Base-by-base conservation (phyloP, 2,113 vertebrate genomes). In the Gambusia holbrooki region DNA sequence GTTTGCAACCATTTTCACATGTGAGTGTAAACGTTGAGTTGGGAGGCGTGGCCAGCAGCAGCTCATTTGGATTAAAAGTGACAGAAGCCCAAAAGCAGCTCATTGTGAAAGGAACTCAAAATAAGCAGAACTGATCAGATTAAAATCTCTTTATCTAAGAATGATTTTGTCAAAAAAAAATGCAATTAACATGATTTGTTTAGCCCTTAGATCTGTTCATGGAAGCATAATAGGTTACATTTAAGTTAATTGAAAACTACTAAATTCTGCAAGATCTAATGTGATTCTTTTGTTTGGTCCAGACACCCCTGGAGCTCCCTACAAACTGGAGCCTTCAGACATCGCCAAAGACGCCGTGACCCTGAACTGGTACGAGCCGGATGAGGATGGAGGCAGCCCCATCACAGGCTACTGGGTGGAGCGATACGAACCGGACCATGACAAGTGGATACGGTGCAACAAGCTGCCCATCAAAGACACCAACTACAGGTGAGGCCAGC, bases 341-440 rank as follows among this genome's bases (percentile, higher is more conserved):
- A 95, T 99, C 73, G 94, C 96, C 80, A 99, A 97, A 92, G 98
- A 99, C 89, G 96, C 96, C 2, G 89, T 99, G 82, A 97, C 94
- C 12, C 94, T 99, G 87, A 92, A 92, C n/a, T 99, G 98, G 98
- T 95, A 94, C 81, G 98, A 99, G 88, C 98, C 98, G 45, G 97
- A 99, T 63, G 98, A 99, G 71, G 98, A 99, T 63, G 98, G 98
- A 71, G 98, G 98, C 79, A 99, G 96, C 82, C 98, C 98, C 54
- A 98, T 99, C 88, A 98, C 96, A 64, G 98, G 98, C 61, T 99
- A 99, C 85, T 99, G 97, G 97, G 95, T 99, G 83, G 98, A 99
- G 92, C 93, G 95, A 94, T 96, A 96, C 10, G 98, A 99, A 81
- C 96, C 97, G 30, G 97, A 98, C 67, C 95, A 94, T 42, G 96